These are phyloP conservation scores for Chrysogorgia sp. DNA, from an alignment of 92 coral and sea anemone species.

Conservation along the genomic window DNA sequence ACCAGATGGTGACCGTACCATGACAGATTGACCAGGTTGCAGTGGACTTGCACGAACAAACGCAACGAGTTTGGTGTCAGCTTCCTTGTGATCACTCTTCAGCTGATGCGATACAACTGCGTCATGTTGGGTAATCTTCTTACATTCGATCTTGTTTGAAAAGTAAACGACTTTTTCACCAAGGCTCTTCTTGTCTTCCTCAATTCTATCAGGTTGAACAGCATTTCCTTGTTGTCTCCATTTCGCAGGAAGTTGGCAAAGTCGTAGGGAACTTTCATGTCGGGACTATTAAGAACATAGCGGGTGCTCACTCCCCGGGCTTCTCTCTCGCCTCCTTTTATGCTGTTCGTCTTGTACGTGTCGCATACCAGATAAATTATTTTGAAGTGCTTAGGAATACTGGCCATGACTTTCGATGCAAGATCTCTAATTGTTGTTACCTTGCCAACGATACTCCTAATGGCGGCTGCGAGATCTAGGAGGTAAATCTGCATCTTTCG, in stretches of 20 bases:
- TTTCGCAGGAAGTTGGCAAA: constrained; percentile 8
- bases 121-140: neutral
- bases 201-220: constrained; percentile 14
- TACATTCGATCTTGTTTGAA: constrained; percentile 16
- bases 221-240: constrained; percentile 13
- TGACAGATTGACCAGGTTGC: neutral
- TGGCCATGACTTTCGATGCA: constrained; percentile 1
- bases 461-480: constrained; percentile 14
- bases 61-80: constrained; percentile 39
- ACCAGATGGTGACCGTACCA: constrained; percentile 43
- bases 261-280: no score
- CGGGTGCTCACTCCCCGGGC: constrained; percentile 1
- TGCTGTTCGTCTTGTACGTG: constrained; percentile 2
- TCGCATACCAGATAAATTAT: constrained; percentile 1
- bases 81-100: constrained; percentile 31
- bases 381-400: neutral
- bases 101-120: neutral
- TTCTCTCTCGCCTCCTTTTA: constrained; percentile 5
- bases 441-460: constrained; percentile 13
- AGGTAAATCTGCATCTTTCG: neutral
- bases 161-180: neutral
- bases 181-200: neutral
- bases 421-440: constrained; percentile 2
- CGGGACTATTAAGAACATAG: neutral
- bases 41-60: neutral